Conservation (phyloP, 2,113 vertebrate genomes). For the Eretmochelys imbricata region DNA sequence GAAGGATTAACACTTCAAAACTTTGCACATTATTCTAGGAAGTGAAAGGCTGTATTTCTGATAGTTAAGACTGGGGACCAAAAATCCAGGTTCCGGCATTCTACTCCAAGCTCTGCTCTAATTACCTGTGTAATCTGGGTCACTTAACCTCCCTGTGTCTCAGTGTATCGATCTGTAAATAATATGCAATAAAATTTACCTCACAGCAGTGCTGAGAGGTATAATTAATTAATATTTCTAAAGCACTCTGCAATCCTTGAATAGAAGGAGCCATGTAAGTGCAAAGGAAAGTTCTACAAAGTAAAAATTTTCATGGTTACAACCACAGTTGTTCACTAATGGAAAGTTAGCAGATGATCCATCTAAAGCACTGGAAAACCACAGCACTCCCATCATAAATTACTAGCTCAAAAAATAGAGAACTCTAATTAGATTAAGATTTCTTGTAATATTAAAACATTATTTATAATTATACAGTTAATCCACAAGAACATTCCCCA, state of each 20-base stretch:
- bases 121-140: neutral
- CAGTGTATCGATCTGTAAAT: neutral
- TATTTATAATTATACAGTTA: slow-evolving; percentile 62
- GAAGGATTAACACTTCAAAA: neutral
- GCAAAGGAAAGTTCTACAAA: neutral
- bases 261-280: neutral
- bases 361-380: slow-evolving; percentile 15
- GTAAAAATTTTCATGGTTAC: slow-evolving; percentile 18
- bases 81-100: neutral
- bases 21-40: neutral
- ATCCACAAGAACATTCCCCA: slow-evolving; percentile 45
- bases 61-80: neutral
- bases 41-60: neutral
- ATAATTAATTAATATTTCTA: neutral
- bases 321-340: slow-evolving; percentile 14
- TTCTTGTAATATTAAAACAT: slow-evolving; percentile 40
- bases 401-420: slow-evolving; percentile 32
- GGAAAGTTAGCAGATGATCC: neutral
- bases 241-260: slow-evolving; percentile 10
- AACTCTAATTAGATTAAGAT: slow-evolving; percentile 49
- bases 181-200: neutral
- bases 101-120: neutral
- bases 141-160: neutral
- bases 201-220: neutral
- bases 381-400: neutral